Conservation (phyloP, 2,113 vertebrate species). For the Emydocephalus ijimae region DNA sequence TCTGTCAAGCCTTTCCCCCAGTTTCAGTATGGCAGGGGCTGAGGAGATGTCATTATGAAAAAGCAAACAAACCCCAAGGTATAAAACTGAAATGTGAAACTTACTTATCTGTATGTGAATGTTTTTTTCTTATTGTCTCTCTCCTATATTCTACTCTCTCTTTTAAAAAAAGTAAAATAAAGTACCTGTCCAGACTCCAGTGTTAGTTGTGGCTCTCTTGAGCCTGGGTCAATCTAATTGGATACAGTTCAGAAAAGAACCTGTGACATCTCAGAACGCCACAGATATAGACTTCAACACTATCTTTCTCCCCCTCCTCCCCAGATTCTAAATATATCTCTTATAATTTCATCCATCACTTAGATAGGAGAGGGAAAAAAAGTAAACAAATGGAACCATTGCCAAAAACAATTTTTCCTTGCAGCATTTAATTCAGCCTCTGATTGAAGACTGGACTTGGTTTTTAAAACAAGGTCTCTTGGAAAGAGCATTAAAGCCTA, state of each 20-base stretch:
- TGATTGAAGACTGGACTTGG: conserved; percentile 11
- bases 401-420: conserved; percentile 4
- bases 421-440: conserved; percentile 41
- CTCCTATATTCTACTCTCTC: too few species aligned
- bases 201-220: background rate
- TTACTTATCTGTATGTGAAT: too few species aligned
- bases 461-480: background rate
- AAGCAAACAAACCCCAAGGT: too few species aligned
- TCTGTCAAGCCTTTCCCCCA: background rate
- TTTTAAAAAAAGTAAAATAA: too few species aligned
- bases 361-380: background rate
- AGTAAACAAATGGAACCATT: background rate
- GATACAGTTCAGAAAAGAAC: background rate
- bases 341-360: background rate
- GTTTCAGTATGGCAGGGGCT: background rate
- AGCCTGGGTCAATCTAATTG: background rate
- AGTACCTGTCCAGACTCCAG: too few species aligned
- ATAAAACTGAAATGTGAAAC: too few species aligned
- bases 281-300: conserved; percentile 9
- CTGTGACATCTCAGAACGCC: background rate
- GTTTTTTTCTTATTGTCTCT: too few species aligned
- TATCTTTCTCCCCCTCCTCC: fast-evolving
- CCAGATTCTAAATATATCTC: conserved; percentile 26
- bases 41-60: too few species aligned
- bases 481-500: background rate